Conservation (phyloP, 2,797 vertebrate genomes). For the Platalea minor region DNA sequence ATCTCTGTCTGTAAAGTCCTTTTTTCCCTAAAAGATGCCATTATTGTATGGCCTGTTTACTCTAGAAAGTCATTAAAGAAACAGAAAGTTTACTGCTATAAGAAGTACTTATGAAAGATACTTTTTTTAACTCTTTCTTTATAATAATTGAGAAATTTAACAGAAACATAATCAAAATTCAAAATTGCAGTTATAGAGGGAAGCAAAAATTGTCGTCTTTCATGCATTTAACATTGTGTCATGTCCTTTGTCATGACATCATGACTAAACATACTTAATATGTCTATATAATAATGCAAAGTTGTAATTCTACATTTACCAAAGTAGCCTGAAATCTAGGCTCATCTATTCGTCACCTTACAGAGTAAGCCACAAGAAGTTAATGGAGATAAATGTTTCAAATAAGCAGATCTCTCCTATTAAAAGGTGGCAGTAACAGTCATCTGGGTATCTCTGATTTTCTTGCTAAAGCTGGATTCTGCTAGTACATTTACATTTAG, state of each 20-base stretch:
- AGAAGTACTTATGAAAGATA: not conserved
- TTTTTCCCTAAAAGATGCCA: not conserved
- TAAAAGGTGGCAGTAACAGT: not conserved
- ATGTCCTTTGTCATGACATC: not conserved
- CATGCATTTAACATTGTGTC: not conserved
- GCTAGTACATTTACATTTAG: not conserved
- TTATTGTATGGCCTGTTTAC: not conserved
- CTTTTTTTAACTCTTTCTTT: not conserved
- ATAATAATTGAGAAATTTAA: not conserved
- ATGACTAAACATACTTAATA: not conserved
- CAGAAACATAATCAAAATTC: not conserved
- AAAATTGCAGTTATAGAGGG: not conserved
- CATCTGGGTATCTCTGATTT: not conserved
- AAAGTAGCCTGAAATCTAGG: not conserved
- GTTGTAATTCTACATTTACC: not conserved
- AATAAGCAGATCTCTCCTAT: not conserved
- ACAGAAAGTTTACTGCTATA: not conserved
- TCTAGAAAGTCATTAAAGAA: not conserved
- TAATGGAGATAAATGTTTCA: not conserved
- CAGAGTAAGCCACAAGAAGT: not conserved
- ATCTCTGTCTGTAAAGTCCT: not conserved
- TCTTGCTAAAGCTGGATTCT: not conserved
- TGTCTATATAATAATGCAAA: not conserved
- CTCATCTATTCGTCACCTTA: not conserved
- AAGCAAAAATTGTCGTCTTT: not conserved